phyloP scores from a whole-genome alignment of 2,888 invertebrate genomes.

The Ichneumon xanthorius region DNA sequence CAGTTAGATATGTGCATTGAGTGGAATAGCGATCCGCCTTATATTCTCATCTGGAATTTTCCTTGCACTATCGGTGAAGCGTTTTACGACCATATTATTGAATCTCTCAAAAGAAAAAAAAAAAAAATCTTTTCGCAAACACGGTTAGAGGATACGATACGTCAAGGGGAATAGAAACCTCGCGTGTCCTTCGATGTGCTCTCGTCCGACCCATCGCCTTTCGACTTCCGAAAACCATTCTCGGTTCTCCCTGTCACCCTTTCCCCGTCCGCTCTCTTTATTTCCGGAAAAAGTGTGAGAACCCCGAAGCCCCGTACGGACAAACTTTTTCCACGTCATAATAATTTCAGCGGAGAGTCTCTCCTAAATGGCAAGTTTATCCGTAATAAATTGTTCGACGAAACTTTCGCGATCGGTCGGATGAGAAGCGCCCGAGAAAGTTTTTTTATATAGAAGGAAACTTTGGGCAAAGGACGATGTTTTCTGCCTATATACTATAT shows the following conservation, averaged over 20 bases:
- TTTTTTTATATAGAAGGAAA: constrained; percentile 14
- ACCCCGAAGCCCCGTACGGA: constrained; percentile 15
- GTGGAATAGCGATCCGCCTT: too few species aligned
- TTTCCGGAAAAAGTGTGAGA: not conserved
- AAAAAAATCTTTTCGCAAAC: constrained; percentile 29
- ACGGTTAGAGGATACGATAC: constrained; percentile 23
- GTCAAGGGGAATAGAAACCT: constrained; percentile 22
- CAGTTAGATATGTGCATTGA: too few species aligned
- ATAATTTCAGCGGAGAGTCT: constrained; percentile 62
- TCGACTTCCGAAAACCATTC: constrained; percentile 65
- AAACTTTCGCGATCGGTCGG: constrained; percentile 63
- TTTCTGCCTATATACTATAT: constrained; percentile 1
- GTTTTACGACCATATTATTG: constrained; percentile 40
- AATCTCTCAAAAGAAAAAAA: constrained; percentile 28
- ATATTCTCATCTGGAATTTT: too few species aligned
- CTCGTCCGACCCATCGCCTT: constrained; percentile 31
- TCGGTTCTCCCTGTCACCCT: constrained; percentile 22
- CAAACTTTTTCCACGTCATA: constrained; percentile 70
- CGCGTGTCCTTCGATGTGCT: constrained; percentile 34
- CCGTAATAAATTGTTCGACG: constrained; percentile 73
- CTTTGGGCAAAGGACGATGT: not conserved
- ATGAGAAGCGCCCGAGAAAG: constrained; percentile 22
- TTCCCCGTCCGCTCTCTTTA: not conserved
- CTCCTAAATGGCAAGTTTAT: constrained; percentile 73
- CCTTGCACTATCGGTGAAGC: not conserved